phyloP scores from a whole-genome alignment of 2,113 vertebrate genomes.

The Rhinichthys klamathensis region DNA sequence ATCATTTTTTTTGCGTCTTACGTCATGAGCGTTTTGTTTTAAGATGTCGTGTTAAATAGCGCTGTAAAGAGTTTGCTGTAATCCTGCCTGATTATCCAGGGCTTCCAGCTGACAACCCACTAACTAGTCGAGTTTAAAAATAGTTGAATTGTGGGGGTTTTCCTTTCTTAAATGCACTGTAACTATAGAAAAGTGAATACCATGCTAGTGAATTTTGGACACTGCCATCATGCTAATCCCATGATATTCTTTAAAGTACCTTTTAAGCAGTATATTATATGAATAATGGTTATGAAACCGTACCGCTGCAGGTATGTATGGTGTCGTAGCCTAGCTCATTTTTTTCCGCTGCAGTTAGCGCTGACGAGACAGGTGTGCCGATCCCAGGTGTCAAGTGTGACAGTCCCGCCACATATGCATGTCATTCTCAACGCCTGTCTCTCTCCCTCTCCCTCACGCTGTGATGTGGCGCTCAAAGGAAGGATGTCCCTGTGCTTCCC shows the following conservation, averaged over 20 bases:
- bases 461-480: slow-evolving; percentile 26
- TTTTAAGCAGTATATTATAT: neutral
- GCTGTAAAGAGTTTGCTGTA: no score
- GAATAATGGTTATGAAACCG: neutral
- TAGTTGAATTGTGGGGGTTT: neutral
- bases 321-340: neutral
- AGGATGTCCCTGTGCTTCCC: neutral
- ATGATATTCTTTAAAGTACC: neutral
- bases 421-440: slow-evolving; percentile 41
- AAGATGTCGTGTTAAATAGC: no score
- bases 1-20: no score
- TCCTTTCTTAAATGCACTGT: neutral
- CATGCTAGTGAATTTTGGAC: neutral
- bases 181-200: neutral
- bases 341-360: neutral
- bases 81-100: no score
- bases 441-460: neutral
- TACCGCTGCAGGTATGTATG: neutral
- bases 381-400: slow-evolving; percentile 60
- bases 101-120: no score
- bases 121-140: no score
- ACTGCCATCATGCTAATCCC: neutral
- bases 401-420: slow-evolving; percentile 35
- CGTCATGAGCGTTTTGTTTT: no score
- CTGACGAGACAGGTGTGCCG: slow-evolving; percentile 54